These are phyloP conservation scores for Leucophenga montana DNA, from an alignment of 2,888 invertebrate species.

Conservation along the genomic window DNA sequence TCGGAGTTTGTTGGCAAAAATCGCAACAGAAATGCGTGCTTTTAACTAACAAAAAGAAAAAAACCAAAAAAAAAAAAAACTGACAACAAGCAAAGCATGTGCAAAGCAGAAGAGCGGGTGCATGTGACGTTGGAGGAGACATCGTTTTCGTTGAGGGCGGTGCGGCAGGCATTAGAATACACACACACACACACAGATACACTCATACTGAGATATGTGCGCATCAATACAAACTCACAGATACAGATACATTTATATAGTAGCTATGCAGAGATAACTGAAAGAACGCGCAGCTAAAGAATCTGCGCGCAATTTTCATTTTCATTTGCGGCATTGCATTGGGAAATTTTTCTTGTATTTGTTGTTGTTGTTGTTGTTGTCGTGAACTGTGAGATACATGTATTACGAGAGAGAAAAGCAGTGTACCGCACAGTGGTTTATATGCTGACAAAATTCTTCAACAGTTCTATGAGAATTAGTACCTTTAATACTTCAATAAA, in stretches of 20 bases:
- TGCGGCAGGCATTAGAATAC: conserved; percentile 35
- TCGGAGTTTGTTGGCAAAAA: conserved; percentile 52
- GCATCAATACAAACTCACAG: background rate
- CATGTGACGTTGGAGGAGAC: conserved; percentile 54
- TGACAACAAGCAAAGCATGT: conserved; percentile 19
- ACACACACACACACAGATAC: background rate
- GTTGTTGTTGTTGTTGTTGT: background rate
- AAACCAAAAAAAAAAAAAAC: too few species aligned
- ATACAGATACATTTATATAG: background rate
- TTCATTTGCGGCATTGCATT: conserved; percentile 11
- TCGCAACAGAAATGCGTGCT: conserved; percentile 23
- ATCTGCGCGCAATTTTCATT: conserved; percentile 20
- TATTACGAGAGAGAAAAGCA: conserved; percentile 7
- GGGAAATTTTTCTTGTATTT: background rate
- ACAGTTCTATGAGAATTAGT: too few species aligned
- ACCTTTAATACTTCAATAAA: too few species aligned
- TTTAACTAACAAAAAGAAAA: too few species aligned
- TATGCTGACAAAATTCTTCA: too few species aligned
- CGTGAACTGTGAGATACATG: background rate
- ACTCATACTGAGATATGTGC: background rate
- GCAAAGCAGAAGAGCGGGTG: conserved; percentile 35
- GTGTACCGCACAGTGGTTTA: background rate
- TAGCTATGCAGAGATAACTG: background rate
- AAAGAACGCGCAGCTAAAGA: conserved; percentile 14
- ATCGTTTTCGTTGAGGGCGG: conserved; percentile 34